Evolutionary conservation across 2,797 vertebrate species (phyloP), one percentile per base, ranked within the genome.

Genomic region (Schizopygopsis pylzovi): DNA sequence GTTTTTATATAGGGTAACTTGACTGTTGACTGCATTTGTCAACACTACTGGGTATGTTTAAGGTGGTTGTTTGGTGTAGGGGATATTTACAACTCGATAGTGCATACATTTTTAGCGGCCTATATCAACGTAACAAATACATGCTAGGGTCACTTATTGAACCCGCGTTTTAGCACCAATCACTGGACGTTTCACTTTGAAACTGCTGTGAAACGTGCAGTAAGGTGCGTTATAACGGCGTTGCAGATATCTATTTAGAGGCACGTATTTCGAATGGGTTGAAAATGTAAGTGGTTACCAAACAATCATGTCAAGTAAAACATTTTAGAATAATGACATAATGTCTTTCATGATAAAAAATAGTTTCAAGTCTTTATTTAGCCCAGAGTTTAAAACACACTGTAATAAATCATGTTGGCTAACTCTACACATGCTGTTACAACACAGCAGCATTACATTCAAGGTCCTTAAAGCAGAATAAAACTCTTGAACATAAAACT

Each of bases 401-500:
- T n/a, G 41, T 54, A 56, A 82, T 82, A 82, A 13, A 82, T 82
- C 22, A 56, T 0, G 2, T 20, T 12, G 37, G n/a, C 49, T 71
- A 82, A 82, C 9, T 43, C 52, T 12, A 61, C 68, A 37, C 70
- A 83, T 16, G 12, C 12, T 63, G 25, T n/a, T 83, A 75, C 25
- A 54, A 70, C 33, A 61, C 45, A 16, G 18, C 1, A 4, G 43
- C 56, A 59, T 68, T 84, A 20, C 70, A 56, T 56, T 78, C 47
- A 68, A n/a, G n/a, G 63, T 70, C 49, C 49, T 79, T 59, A 79
- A 85, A 79, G 49, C 47, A 56, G 77, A 82, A 83, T 10, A 81
- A 59, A 78, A 52, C 52, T 39, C 73, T 77, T 22, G 25, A 41
- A 83, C 49, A 88, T 86, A 85, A 81, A 86, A 73, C 25, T 37